Conservation (phyloP, 2,113 vertebrate genomes). For the Ctenomys sociabilis region DNA sequence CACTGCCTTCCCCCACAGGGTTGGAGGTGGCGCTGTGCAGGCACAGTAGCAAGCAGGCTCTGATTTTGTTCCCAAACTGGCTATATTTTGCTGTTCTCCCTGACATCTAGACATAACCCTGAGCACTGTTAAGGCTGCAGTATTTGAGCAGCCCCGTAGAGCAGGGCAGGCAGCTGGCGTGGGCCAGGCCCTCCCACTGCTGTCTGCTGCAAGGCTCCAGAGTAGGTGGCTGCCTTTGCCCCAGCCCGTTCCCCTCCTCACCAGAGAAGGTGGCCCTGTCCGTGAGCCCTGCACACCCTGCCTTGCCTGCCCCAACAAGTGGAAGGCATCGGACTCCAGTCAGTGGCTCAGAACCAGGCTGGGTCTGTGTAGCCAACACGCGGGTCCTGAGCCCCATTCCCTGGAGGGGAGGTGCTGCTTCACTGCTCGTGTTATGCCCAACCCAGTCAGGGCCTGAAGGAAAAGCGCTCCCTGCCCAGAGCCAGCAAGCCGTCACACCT, state of each 20-base stretch:
- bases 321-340: accelerated
- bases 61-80: neutral
- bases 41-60: neutral
- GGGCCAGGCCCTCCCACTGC: neutral
- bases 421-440: accelerated
- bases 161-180: neutral
- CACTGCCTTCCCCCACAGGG: accelerated
- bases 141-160: accelerated
- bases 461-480: neutral
- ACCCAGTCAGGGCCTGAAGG: no score
- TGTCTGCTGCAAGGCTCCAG: accelerated
- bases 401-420: neutral
- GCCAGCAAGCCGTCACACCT: neutral
- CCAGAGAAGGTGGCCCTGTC: neutral
- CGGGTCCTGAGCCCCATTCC: neutral
- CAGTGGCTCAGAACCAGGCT: neutral
- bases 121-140: accelerated
- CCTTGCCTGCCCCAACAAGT: no score
- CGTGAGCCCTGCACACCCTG: neutral
- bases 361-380: neutral
- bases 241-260: accelerated
- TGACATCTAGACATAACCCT: neutral
- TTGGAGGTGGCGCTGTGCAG: neutral
- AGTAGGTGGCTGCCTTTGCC: accelerated
- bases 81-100: neutral